phyloP scores from a whole-genome alignment of 2,888 invertebrate genomes.

The Dryobota labecula region DNA sequence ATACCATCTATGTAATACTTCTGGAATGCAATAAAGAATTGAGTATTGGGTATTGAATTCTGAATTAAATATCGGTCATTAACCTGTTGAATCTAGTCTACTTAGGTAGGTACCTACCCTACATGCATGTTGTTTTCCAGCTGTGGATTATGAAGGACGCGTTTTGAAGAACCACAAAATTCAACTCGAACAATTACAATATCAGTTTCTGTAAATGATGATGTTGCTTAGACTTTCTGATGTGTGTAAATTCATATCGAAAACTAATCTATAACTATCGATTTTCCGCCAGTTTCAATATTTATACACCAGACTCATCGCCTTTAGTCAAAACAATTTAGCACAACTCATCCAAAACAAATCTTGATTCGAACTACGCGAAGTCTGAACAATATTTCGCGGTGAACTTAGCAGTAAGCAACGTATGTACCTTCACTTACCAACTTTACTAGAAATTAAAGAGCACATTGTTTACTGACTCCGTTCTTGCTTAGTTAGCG shows the following conservation, averaged over 20 bases:
- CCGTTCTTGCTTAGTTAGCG: constrained; percentile 67
- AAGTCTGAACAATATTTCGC: constrained; percentile 62
- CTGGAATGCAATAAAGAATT: no score
- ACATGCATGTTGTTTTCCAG: background rate
- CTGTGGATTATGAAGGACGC: background rate
- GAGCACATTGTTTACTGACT: constrained; percentile 75
- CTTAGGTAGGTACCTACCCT: background rate
- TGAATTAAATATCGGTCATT: background rate
- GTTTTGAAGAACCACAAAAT: background rate
- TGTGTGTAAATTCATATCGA: constrained; percentile 43
- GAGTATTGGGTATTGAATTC: no score
- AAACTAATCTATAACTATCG: constrained; percentile 36
- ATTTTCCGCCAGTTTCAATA: constrained; percentile 44
- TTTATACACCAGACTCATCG: constrained; percentile 32
- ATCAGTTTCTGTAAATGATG: no score
- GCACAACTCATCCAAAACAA: constrained; percentile 46
- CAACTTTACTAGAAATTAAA: constrained; percentile 74
- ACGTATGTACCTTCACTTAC: constrained; percentile 69
- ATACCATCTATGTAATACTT: no score
- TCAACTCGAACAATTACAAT: no score
- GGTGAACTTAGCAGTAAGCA: constrained; percentile 58
- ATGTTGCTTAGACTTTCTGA: no score
- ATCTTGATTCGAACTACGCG: constrained; percentile 48
- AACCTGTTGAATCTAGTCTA: constrained; percentile 6
- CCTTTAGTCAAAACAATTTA: constrained; percentile 45